Conservation (phyloP, 2,888 invertebrate genomes). For the Acronicta aceris region DNA sequence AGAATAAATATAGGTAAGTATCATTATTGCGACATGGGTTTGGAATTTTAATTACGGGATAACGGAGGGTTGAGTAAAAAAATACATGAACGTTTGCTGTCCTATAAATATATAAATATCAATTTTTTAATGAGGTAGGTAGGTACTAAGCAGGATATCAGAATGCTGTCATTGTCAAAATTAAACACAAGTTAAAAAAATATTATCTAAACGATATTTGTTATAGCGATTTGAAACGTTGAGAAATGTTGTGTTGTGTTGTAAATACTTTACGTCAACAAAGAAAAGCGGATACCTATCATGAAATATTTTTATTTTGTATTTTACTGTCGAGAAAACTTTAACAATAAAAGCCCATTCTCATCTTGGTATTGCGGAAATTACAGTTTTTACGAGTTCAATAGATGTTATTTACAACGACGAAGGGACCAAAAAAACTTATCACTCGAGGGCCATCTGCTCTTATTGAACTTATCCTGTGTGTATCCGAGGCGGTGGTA, state of each 20-base stretch:
- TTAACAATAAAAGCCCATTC: conserved; percentile 14
- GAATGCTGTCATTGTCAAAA: too few species aligned
- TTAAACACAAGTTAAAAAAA: too few species aligned
- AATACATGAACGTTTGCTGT: background rate
- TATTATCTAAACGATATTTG: too few species aligned
- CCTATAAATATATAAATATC: too few species aligned
- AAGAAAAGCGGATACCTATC: too few species aligned
- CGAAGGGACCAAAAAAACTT: conserved; percentile 3
- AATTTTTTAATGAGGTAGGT: too few species aligned
- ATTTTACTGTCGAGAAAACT: conserved; percentile 16
- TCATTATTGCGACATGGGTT: conserved; percentile 10
- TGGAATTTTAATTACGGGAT: background rate
- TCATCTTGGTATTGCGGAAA: conserved; percentile 1
- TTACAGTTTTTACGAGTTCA: conserved; percentile 30
- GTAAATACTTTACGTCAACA: too few species aligned
- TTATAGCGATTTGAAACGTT: too few species aligned
- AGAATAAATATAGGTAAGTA: conserved; percentile 36
- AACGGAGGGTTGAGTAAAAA: background rate
- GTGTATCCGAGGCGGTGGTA: conserved; percentile 14
- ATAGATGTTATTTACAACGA: conserved; percentile 29
- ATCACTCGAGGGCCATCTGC: conserved; percentile 17
- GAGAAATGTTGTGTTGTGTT: too few species aligned
- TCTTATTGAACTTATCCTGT: conserved; percentile 39
- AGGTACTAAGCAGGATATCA: too few species aligned
- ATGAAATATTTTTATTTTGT: background rate